These are phyloP conservation scores for Hydropotes inermis DNA, from an alignment of 2,113 vertebrate species.

Conservation along the genomic window DNA sequence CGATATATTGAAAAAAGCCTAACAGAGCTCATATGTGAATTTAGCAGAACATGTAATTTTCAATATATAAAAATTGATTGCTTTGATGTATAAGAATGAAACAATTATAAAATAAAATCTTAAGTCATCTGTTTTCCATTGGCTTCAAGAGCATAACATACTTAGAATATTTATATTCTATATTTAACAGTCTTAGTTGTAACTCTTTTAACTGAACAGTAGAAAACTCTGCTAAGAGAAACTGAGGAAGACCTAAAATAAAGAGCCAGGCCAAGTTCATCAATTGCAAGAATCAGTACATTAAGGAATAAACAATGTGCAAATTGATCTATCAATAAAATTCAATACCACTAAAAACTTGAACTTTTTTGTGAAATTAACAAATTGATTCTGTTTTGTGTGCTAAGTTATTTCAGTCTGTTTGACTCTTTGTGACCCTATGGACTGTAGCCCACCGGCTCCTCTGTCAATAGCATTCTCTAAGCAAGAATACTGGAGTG, in stretches of 20 bases:
- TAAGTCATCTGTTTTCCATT: not conserved
- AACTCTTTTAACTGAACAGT: not conserved
- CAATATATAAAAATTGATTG: not conserved
- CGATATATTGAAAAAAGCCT: not conserved
- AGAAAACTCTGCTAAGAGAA: not conserved
- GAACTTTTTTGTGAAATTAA: not conserved
- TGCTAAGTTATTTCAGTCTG: not conserved
- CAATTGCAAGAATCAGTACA: not conserved
- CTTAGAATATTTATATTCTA: not conserved
- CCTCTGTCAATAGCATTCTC: not conserved
- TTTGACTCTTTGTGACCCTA: not conserved
- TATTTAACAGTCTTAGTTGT: not conserved
- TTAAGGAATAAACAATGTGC: not conserved
- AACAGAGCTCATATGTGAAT: not conserved
- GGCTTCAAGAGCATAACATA: not conserved
- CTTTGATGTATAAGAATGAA: not conserved
- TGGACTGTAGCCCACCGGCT: not conserved
- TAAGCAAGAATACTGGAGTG: not conserved
- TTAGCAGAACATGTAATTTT: not conserved
- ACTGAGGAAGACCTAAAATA: not conserved
- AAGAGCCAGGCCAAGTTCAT: not conserved
- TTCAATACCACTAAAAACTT: not conserved
- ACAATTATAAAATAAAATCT: not conserved
- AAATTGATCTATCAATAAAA: not conserved
- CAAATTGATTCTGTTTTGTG: not conserved